A percentile compares a stretch with the other conserved stretches of the same genome.
These are phyloP conservation scores for Tigriopus japonicus DNA, from an alignment of 1,140 invertebrate genomes.

Conservation along the genomic window DNA sequence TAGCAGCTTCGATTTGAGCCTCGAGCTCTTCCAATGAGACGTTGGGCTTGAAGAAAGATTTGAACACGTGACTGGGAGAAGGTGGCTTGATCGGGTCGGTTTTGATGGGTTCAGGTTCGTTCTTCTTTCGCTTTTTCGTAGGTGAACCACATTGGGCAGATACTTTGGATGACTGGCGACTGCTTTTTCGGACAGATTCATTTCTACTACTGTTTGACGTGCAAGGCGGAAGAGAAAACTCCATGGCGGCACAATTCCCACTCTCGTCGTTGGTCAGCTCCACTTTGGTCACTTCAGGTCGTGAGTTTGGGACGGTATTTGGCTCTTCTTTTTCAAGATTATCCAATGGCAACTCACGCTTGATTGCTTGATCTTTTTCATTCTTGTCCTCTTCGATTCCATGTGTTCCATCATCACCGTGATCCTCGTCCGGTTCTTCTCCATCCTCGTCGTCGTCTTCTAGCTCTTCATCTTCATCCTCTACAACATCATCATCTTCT, in stretches of 20 bases:
- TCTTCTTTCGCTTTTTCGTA: no score
- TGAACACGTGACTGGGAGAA: neutral
- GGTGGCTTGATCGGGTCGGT: neutral
- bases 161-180: neutral
- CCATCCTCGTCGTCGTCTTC: neutral
- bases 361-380: no score
- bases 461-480: neutral
- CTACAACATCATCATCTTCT: neutral
- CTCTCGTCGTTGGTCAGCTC: neutral
- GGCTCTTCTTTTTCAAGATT: neutral
- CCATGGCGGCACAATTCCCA: neutral
- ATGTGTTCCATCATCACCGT: neutral
- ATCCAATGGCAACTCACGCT: no score
- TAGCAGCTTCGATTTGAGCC: conserved; percentile 3
- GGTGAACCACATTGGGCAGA: no score
- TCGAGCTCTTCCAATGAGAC: conserved; percentile 6
- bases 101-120: neutral
- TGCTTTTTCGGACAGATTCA: neutral
- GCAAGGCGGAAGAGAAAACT: neutral
- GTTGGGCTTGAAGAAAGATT: conserved; percentile 11
- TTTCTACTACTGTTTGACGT: neutral
- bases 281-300: neutral
- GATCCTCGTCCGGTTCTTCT: neutral
- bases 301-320: neutral
- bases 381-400: no score